Percentiles rank a stretch among this genome's conserved stretches.
Evolutionary conservation across 2,113 vertebrate genomes (phyloP).

Genomic region (Nicator chloris): DNA sequence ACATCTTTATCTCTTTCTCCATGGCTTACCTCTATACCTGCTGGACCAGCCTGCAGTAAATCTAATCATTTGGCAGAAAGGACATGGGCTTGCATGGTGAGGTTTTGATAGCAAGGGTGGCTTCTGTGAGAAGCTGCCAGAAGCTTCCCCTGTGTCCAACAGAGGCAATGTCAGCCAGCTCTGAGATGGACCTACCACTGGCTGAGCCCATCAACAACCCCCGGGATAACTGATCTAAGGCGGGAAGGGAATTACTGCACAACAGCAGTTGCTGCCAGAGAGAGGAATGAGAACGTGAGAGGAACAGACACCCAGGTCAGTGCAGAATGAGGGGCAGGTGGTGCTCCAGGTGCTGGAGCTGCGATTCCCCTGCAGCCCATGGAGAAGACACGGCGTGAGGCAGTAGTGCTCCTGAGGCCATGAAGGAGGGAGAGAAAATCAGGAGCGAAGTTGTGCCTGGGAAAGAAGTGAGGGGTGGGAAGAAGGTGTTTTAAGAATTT

Average conservation of each 20-base stretch:
- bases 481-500: neutral
- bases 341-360: neutral
- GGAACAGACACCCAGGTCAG: neutral
- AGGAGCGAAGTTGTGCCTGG: neutral
- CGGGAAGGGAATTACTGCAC: neutral
- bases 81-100: neutral
- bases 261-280: neutral
- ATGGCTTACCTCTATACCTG: neutral
- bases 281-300: neutral
- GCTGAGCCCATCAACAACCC: neutral
- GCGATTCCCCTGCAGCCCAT: neutral
- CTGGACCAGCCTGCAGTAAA: neutral
- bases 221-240: neutral
- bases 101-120: neutral
- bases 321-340: neutral
- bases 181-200: fast-evolving
- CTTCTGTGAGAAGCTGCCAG: neutral
- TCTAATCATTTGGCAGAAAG: neutral
- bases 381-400: neutral
- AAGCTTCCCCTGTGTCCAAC: neutral
- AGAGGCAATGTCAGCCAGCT: neutral
- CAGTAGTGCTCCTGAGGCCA: neutral
- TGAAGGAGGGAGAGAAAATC: neutral
- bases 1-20: neutral
- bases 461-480: neutral